Percentiles rank a stretch among this genome's conserved stretches.
phyloP scores from a whole-genome alignment of 2,113 vertebrate species.

The Clarias gariepinus region DNA sequence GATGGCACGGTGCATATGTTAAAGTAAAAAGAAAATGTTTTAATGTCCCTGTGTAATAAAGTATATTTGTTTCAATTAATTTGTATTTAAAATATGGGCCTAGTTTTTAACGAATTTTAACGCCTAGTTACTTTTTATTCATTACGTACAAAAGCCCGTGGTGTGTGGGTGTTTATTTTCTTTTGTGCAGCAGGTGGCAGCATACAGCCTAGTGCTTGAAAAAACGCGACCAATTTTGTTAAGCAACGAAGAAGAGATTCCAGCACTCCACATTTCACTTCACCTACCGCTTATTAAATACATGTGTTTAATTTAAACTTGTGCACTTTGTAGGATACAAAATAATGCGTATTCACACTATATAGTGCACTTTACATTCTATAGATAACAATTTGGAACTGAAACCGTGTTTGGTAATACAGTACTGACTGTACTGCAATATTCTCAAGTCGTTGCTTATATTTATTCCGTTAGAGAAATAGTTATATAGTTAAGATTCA shows the following conservation, averaged over 20 bases:
- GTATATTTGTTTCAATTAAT: too few species aligned
- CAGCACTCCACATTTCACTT: not conserved
- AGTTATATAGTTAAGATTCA: not conserved
- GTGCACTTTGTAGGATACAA: not conserved
- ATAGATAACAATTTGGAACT: not conserved
- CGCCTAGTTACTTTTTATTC: too few species aligned
- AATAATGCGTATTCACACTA: not conserved
- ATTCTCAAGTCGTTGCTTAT: not conserved
- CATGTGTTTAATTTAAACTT: too few species aligned
- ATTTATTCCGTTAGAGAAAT: not conserved
- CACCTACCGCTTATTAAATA: too few species aligned
- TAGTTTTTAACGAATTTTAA: too few species aligned
- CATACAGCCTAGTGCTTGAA: not conserved
- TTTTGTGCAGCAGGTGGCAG: constrained; percentile 23
- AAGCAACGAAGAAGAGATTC: not conserved
- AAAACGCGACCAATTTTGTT: not conserved
- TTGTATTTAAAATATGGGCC: too few species aligned
- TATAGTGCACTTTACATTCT: not conserved
- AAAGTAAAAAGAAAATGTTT: too few species aligned
- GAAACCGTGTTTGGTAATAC: not conserved
- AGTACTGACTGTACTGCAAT: not conserved
- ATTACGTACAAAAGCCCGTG: not conserved
- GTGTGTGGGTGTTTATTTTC: too few species aligned
- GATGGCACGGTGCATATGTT: too few species aligned
- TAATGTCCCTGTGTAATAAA: too few species aligned